These are phyloP conservation scores for Dromius quadrimaculatus DNA, from an alignment of 2,888 invertebrate species.

Conservation along the genomic window DNA sequence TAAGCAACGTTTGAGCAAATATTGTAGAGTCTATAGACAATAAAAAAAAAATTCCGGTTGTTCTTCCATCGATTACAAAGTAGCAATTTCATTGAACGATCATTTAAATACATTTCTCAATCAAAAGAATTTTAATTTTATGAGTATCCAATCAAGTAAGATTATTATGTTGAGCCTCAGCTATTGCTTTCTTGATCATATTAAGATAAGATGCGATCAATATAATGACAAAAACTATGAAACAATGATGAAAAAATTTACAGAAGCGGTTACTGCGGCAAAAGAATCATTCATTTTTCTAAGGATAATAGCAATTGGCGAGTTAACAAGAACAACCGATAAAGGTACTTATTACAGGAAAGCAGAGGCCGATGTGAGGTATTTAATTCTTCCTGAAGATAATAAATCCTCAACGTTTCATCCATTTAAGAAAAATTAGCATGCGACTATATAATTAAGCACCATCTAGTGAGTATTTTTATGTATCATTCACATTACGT, in stretches of 20 bases:
- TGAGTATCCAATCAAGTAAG: conserved; percentile 15
- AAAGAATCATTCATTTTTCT: neutral
- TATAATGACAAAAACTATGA: conserved; percentile 12
- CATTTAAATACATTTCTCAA: conserved; percentile 1
- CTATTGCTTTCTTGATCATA: conserved; percentile 15
- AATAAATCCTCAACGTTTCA: conserved; percentile 45
- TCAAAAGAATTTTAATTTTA: conserved; percentile 4
- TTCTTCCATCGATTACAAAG: no score
- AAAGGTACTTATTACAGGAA: conserved; percentile 14
- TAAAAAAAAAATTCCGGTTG: no score
- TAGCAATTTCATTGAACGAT: no score
- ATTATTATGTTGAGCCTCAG: neutral
- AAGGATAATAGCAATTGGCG: conserved; percentile 14
- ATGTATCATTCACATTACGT: conserved; percentile 24
- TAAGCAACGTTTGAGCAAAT: no score
- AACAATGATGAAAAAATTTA: neutral
- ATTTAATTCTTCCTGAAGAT: conserved; percentile 39
- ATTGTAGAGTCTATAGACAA: no score
- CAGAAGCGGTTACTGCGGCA: neutral
- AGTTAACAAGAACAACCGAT: conserved; percentile 11
- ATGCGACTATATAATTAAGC: conserved; percentile 44
- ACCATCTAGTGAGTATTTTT: conserved; percentile 39
- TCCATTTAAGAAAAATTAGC: conserved; percentile 44
- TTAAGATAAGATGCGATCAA: neutral
- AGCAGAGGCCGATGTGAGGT: neutral